These are phyloP conservation scores for Chrysopilus asiliformis DNA, from an alignment of 2,888 invertebrate species.

Conservation along the genomic window DNA sequence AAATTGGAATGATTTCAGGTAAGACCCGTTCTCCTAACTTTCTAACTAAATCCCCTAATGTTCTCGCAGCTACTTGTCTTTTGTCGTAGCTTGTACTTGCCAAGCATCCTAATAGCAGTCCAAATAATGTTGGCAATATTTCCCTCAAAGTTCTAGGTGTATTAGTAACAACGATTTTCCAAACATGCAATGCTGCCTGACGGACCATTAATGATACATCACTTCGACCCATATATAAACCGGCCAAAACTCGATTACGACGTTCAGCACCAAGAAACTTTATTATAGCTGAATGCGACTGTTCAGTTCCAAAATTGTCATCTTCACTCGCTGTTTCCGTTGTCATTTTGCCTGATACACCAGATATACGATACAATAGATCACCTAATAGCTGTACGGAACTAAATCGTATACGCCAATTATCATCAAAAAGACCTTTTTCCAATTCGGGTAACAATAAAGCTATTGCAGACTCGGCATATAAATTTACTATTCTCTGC, in stretches of 20 bases:
- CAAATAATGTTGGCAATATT: slow-evolving; percentile 89
- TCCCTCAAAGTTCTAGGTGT: slow-evolving; percentile 93
- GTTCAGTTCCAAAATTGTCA: slow-evolving; percentile 97
- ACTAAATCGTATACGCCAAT: slow-evolving; percentile 93
- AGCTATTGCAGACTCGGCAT: slow-evolving; percentile 89
- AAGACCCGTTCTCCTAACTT: slow-evolving; percentile 95
- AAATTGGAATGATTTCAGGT: slow-evolving; percentile 95
- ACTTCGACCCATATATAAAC: slow-evolving; percentile 92
- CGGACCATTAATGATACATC: slow-evolving; percentile 95
- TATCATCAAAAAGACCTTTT: slow-evolving; percentile 89
- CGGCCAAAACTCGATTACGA: slow-evolving; percentile 83
- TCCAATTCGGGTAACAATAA: slow-evolving; percentile 88
- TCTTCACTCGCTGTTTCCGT: slow-evolving; percentile 97
- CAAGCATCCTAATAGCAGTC: slow-evolving; percentile 80
- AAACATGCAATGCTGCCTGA: slow-evolving; percentile 95
- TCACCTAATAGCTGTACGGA: slow-evolving; percentile 94
- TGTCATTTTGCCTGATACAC: slow-evolving; percentile 97
- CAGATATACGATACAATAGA: slow-evolving; percentile 88
- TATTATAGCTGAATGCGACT: slow-evolving; percentile 84
- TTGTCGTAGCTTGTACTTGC: slow-evolving; percentile 95
- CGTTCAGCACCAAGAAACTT: slow-evolving; percentile 76
- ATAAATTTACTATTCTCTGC: slow-evolving; percentile 90
- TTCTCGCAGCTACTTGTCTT: slow-evolving; percentile 89
- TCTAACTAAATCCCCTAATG: slow-evolving; percentile 89
- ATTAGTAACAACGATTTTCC: slow-evolving; percentile 98